Evolutionary conservation across 2,888 invertebrate species (phyloP).

Genomic region (Philonicus albiceps): DNA sequence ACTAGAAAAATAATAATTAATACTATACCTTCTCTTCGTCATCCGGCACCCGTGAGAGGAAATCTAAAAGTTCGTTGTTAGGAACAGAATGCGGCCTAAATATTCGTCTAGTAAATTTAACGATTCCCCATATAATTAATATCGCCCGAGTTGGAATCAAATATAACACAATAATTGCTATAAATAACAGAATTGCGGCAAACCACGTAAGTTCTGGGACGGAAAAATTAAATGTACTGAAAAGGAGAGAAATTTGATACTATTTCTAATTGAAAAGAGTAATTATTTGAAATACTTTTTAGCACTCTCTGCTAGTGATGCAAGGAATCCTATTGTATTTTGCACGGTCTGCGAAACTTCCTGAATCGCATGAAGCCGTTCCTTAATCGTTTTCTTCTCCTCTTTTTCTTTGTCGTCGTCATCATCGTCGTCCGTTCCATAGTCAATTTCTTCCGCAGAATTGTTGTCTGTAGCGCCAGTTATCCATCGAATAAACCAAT

Average conservation of each 20-base stretch:
- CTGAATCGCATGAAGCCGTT: conserved; percentile 92
- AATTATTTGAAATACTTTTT: conserved; percentile 76
- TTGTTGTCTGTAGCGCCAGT: conserved; percentile 57
- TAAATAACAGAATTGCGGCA: conserved; percentile 79
- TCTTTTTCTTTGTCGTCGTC: conserved; percentile 94
- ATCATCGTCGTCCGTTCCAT: conserved; percentile 83
- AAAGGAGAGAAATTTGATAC: conserved; percentile 53
- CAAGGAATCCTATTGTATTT: conserved; percentile 92
- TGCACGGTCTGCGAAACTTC: conserved; percentile 97
- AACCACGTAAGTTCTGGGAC: conserved; percentile 95
- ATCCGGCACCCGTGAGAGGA: conserved; percentile 92
- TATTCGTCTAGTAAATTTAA: conserved; percentile 94
- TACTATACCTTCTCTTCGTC: conserved; percentile 83
- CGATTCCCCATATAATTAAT: conserved; percentile 91
- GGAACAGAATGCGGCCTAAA: conserved; percentile 93
- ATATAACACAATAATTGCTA: conserved; percentile 82
- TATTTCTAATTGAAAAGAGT: neutral
- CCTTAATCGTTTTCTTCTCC: conserved; percentile 94
- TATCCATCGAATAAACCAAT: conserved; percentile 61
- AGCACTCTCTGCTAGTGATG: conserved; percentile 91
- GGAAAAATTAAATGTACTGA: conserved; percentile 94
- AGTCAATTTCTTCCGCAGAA: conserved; percentile 66
- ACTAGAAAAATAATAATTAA: neutral
- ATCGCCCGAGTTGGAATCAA: conserved; percentile 88
- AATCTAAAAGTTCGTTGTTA: conserved; percentile 96